A percentile compares a stretch with the other conserved stretches of the same genome.
These are phyloP conservation scores for Pholis gunnellus DNA, from an alignment of 2,113 vertebrate genomes.

Conservation along the genomic window DNA sequence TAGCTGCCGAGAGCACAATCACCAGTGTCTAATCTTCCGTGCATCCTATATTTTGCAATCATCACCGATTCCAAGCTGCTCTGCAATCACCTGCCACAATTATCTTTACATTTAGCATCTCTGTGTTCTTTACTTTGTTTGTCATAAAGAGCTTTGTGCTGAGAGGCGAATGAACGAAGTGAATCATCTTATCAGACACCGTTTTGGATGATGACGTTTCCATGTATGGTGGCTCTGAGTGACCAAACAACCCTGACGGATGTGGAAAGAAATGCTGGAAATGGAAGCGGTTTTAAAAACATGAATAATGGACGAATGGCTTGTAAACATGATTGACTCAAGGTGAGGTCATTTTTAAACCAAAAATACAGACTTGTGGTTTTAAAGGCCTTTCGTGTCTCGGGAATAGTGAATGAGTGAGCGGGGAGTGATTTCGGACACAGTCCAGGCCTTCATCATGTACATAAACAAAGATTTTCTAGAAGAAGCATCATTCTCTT, in stretches of 20 bases:
- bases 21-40: not conserved
- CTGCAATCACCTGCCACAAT: not conserved
- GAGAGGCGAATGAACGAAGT: not conserved
- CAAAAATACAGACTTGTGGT: not conserved
- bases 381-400: not conserved
- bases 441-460: not conserved
- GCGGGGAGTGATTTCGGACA: not conserved
- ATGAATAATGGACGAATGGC: not conserved
- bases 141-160: not conserved
- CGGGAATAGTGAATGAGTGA: not conserved
- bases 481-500: conserved; percentile 4
- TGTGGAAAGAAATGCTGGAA: not conserved
- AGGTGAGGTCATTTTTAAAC: not conserved
- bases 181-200: not conserved
- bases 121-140: too few relatives aligned
- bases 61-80: not conserved
- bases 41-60: not conserved
- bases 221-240: not conserved
- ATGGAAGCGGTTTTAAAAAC: not conserved
- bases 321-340: not conserved
- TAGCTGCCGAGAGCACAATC: not conserved
- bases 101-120: not conserved
- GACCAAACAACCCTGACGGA: not conserved
- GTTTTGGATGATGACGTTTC: not conserved
- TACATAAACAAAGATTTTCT: not conserved